A percentile compares a stretch with the other conserved stretches of the same genome.
Conservation (phyloP, 2,797 vertebrate species). For the Nannoperca obscura region DNA sequence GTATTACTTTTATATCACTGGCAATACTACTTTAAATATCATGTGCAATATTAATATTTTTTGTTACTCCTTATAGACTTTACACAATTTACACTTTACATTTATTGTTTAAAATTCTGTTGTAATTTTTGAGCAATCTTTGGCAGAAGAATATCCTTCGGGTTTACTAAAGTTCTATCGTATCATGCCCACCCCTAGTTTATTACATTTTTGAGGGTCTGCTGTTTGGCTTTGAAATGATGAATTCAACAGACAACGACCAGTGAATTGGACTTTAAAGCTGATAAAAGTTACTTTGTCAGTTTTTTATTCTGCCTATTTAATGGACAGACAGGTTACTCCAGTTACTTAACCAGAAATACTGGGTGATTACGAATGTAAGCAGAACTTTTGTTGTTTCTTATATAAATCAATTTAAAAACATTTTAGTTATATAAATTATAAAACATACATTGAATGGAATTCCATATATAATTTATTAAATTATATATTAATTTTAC, state of each 20-base stretch:
- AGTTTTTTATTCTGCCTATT: not conserved
- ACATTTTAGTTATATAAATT: not conserved
- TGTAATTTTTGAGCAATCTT: too few relatives aligned
- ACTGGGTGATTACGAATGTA: not conserved
- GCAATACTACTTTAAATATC: too few relatives aligned
- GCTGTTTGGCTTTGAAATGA: not conserved
- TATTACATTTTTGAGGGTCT: too few relatives aligned
- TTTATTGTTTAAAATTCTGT: too few relatives aligned
- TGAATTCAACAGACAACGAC: not conserved
- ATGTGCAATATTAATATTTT: too few relatives aligned
- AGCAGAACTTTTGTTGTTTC: not conserved
- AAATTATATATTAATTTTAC: not conserved
- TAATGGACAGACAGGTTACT: not conserved
- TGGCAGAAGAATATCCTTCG: too few relatives aligned
- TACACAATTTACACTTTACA: too few relatives aligned
- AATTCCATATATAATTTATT: too few relatives aligned
- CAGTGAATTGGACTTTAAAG: not conserved
- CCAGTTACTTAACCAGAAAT: not conserved
- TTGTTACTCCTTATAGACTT: too few relatives aligned
- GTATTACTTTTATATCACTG: too few relatives aligned
- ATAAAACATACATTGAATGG: conserved; percentile 16
- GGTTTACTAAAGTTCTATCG: too few relatives aligned
- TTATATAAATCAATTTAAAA: not conserved
- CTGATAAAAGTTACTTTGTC: not conserved
- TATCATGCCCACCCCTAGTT: too few relatives aligned